These are phyloP conservation scores for Herminia tarsipennalis DNA, from an alignment of 2,888 invertebrate species.

Conservation along the genomic window DNA sequence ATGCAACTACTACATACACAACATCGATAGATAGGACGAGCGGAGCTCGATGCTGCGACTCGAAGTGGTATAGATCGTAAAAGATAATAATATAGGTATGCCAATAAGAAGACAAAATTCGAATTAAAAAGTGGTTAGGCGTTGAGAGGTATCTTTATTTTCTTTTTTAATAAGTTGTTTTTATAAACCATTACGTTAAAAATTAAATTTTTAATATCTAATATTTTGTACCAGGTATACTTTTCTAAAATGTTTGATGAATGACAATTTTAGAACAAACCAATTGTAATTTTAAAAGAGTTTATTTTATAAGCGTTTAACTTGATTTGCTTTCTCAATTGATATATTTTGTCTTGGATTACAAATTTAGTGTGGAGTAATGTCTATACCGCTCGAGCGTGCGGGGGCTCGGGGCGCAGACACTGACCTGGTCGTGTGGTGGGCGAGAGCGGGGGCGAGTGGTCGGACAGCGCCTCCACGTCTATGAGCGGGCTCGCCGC, in stretches of 20 bases:
- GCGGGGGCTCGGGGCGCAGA: conserved; percentile 35
- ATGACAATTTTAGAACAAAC: too few species aligned
- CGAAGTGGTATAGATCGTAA: conserved; percentile 76
- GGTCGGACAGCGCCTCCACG: conserved; percentile 88
- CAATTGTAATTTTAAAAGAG: too few species aligned
- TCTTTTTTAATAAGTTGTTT: too few species aligned
- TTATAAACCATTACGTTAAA: too few species aligned
- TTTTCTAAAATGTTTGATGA: neutral
- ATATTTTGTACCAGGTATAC: neutral
- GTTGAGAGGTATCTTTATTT: too few species aligned
- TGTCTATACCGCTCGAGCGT: conserved; percentile 75
- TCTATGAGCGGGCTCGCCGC: conserved; percentile 88
- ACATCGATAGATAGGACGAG: conserved; percentile 80
- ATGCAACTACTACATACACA: conserved; percentile 84
- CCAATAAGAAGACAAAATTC: conserved; percentile 33
- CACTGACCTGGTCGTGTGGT: conserved; percentile 86
- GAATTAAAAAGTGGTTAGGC: neutral
- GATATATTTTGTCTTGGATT: conserved; percentile 4
- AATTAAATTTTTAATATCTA: too few species aligned
- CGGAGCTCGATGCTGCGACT: conserved; percentile 74
- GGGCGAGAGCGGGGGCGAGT: conserved; percentile 82
- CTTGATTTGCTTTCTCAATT: too few species aligned
- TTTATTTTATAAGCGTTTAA: too few species aligned
- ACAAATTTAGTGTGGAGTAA: conserved; percentile 20
- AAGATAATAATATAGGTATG: conserved; percentile 30